phyloP scores from a whole-genome alignment of 2,888 invertebrate genomes.

The Eupelmus urozonus region DNA sequence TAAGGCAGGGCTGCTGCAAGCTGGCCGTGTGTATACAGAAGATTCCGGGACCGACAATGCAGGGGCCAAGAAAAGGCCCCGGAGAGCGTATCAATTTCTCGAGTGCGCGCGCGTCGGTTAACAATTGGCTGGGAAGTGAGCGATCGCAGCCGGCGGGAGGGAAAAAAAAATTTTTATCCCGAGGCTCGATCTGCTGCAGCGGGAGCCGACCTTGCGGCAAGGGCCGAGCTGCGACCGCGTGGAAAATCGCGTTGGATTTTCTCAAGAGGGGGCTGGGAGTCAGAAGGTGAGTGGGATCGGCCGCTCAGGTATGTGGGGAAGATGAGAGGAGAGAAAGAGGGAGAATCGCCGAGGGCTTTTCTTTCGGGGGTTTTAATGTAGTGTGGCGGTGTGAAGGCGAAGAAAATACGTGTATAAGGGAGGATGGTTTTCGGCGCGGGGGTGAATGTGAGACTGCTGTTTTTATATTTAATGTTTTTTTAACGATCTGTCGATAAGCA shows the following conservation, averaged over 20 bases:
- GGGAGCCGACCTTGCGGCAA: not conserved
- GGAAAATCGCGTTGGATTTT: slow-evolving; percentile 18
- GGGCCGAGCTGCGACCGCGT: slow-evolving; percentile 10
- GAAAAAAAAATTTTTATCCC: slow-evolving; percentile 35
- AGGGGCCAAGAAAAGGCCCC: not conserved
- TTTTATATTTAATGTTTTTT: no score
- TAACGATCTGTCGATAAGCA: no score
- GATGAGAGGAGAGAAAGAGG: slow-evolving; percentile 6
- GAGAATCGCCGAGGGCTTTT: slow-evolving; percentile 38
- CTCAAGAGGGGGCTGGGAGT: no score
- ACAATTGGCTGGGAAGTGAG: slow-evolving; percentile 51
- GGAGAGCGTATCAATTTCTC: slow-evolving; percentile 31
- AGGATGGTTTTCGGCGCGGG: no score
- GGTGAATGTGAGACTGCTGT: no score
- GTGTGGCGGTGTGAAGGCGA: no score
- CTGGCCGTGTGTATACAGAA: not conserved
- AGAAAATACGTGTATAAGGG: no score
- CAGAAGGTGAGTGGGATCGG: not conserved
- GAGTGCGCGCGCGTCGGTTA: not conserved
- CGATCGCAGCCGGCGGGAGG: slow-evolving; percentile 19
- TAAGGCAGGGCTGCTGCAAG: not conserved
- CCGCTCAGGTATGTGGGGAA: not conserved
- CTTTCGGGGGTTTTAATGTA: not conserved
- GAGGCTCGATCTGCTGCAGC: not conserved
- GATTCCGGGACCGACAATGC: not conserved